Percentiles rank a stretch among this genome's conserved stretches.
phyloP scores from a whole-genome alignment of 37 sponge, comb jelly and placozoan genomes.

The Geodia barretti region DNA sequence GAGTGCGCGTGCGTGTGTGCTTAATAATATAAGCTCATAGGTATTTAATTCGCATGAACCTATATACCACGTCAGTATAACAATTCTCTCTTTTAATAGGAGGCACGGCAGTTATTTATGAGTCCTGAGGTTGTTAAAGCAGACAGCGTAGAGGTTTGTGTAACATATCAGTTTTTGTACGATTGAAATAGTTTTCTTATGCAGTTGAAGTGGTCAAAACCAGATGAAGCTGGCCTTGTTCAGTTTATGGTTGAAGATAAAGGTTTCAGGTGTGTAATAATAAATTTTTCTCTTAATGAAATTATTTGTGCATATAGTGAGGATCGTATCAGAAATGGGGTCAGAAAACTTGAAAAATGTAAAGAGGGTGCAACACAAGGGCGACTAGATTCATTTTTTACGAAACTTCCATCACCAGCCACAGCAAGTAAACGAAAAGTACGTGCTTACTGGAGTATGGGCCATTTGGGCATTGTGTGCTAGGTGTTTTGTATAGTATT shows the following conservation, averaged over 20 bases:
- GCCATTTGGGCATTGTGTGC: neutral
- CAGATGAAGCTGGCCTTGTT: conserved; percentile 91
- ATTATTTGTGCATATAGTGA: conserved; percentile 50
- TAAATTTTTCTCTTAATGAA: neutral
- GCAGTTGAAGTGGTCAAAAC: conserved; percentile 87
- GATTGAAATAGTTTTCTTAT: conserved; percentile 4
- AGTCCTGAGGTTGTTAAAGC: conserved; percentile 81
- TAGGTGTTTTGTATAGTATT: neutral
- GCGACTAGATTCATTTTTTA: conserved; percentile 95
- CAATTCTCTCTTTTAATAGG: conserved; percentile 33
- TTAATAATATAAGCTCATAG: too few species aligned
- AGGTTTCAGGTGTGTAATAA: conserved; percentile 72
- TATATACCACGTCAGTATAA: neutral
- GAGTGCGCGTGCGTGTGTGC: too few species aligned
- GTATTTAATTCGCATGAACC: too few species aligned
- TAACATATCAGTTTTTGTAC: neutral
- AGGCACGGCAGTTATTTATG: conserved; percentile 76
- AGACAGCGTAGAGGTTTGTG: conserved; percentile 57
- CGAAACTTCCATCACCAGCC: conserved; percentile 65
- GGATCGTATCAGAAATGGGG: conserved; percentile 89
- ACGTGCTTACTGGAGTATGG: neutral
- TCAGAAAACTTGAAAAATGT: conserved; percentile 79
- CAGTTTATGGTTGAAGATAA: conserved; percentile 90
- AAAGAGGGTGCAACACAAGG: conserved; percentile 89
- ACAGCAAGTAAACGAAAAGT: conserved; percentile 71